phyloP scores from a whole-genome alignment of 2,113 vertebrate species.

The Geococcyx californianus region DNA sequence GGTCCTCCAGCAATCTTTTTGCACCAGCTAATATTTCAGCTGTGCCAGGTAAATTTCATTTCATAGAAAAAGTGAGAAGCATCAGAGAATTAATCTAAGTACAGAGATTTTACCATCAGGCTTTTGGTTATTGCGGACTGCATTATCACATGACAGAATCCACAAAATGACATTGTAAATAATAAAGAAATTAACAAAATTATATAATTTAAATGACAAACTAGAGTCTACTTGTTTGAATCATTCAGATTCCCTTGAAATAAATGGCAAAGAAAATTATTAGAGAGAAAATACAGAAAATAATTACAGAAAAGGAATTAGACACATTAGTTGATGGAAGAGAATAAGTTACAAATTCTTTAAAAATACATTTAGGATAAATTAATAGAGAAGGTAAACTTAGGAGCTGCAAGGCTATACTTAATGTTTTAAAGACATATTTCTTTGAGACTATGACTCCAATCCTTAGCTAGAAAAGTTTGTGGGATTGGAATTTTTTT shows the following conservation, averaged over 20 bases:
- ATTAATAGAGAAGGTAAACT: neutral
- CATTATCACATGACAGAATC: neutral
- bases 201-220: neutral
- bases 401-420: neutral
- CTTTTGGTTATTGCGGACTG: neutral
- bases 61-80: neutral
- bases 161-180: neutral
- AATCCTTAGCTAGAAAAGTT: neutral
- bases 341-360: neutral
- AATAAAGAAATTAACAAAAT: neutral
- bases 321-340: neutral
- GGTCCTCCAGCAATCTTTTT: neutral
- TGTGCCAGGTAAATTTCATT: neutral
- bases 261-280: neutral
- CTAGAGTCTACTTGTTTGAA: neutral
- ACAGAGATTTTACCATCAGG: neutral
- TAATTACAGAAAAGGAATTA: neutral
- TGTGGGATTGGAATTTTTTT: neutral
- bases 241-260: neutral
- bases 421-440: neutral
- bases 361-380: neutral
- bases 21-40: neutral
- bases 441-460: neutral
- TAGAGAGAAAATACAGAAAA: neutral
- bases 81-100: neutral